phyloP scores from a whole-genome alignment of 2,113 vertebrate species.

The Pangasianodon hypophthalmus region DNA sequence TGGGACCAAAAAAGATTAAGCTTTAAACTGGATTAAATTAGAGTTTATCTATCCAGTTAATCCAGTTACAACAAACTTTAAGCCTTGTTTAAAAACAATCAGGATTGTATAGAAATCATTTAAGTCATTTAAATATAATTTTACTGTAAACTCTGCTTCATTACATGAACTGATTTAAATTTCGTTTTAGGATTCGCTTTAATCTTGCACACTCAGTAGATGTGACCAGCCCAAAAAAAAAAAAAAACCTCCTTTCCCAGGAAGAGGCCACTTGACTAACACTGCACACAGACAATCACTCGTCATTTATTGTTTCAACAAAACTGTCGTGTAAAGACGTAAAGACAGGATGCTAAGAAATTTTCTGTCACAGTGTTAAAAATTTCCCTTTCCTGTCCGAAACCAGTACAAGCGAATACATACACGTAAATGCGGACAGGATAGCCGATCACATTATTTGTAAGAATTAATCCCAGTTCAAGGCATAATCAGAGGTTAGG shows the following conservation, averaged over 20 bases:
- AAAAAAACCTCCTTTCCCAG: not conserved
- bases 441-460: not conserved
- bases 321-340: not conserved
- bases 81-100: not conserved
- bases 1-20: not conserved
- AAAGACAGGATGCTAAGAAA: not conserved
- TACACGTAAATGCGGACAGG: not conserved
- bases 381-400: not conserved
- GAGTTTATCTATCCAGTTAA: not conserved
- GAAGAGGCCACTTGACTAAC: not conserved
- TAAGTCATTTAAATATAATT: not conserved
- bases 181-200: not conserved
- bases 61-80: not conserved
- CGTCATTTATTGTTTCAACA: not conserved
- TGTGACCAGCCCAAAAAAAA: too few relatives aligned
- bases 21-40: not conserved
- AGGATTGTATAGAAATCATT: not conserved
- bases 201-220: too few relatives aligned
- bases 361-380: not conserved
- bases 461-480: not conserved
- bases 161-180: not conserved
- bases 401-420: not conserved
- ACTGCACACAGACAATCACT: not conserved
- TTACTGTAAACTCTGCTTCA: not conserved
- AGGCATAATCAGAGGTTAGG: not conserved